Evolutionary conservation across 2,888 invertebrate species (phyloP).

Genomic region (Trichacis sp.): DNA sequence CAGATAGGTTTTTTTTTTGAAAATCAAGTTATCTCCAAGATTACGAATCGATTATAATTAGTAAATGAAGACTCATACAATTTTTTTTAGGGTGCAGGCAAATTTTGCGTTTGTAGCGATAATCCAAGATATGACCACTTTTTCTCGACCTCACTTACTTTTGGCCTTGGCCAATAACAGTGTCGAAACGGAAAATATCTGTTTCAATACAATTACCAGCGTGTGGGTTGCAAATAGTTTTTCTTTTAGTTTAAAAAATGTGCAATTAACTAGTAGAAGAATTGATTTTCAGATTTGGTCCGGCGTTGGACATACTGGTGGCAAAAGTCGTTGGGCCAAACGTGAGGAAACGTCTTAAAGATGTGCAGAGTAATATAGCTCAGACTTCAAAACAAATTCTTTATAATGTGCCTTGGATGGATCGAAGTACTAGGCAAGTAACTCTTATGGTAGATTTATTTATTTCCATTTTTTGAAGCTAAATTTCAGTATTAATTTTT

Average conservation of each 20-base stretch:
- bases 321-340: constrained; percentile 28
- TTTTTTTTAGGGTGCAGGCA: constrained; percentile 37
- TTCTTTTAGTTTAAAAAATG: too few relatives aligned
- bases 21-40: too few relatives aligned
- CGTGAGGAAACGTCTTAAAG: constrained; percentile 16
- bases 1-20: too few relatives aligned
- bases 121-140: constrained; percentile 37
- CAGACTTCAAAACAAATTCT: not conserved
- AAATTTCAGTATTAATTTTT: too few relatives aligned
- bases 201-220: constrained; percentile 37
- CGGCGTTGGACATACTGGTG: constrained; percentile 35
- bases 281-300: constrained; percentile 42
- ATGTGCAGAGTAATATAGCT: constrained; percentile 20
- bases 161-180: constrained; percentile 27
- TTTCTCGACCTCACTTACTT: constrained; percentile 40
- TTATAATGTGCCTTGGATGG: not conserved
- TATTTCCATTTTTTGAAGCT: too few relatives aligned
- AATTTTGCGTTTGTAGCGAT: constrained; percentile 45
- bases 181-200: constrained; percentile 33
- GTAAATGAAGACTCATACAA: too few relatives aligned
- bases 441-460: too few relatives aligned
- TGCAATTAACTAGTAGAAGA: too few relatives aligned
- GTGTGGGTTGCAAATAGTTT: too few relatives aligned
- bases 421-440: not conserved
- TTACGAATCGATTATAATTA: too few relatives aligned